Evolutionary conservation across 2,113 vertebrate species (phyloP), one percentile per base, ranked within the genome.

Genomic region (Vidua macroura): DNA sequence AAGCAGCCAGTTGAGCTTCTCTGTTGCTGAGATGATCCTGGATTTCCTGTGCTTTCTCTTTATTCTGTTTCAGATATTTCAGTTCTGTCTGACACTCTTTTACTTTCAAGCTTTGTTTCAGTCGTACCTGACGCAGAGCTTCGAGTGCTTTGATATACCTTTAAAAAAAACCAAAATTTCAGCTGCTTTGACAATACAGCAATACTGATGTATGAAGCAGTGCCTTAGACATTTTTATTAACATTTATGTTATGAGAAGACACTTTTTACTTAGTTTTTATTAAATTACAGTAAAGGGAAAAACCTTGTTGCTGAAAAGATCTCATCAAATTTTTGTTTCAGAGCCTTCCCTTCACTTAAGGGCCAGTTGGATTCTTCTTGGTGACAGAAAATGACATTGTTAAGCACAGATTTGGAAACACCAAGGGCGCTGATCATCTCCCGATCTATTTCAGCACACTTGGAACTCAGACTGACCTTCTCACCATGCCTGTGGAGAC

Each of bases 311-410:
- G 99, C 99, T 80, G 99, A 99, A 67, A 99, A 99, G 93, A 99
- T 99, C 73, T 99, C 99, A 98, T 99, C 99, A 95, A 99, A 99
- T 91, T 99, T 99, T 63, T 99, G 99, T 87, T 99, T 99, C 89
- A 99, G 98, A 68, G 99, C 98, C 93, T 98, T 99, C 73, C 99
- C 99, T 95, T 99, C 99, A 70, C 99, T 99, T 44, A 99, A 97
- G 0, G 99, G 99, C 99, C 99, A 99, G 97, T 99, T 99, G 37
- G 99, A 99, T 14, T 99, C 99, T 92, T 99, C 99, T 98, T 99
- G 99, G 94, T 99, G 99, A 93, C 99, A 99, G 97, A 99, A 99
- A 92, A 99, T 99, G 95, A 99, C 99, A 20, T 99, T 98, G 96
- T 98, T 99, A 56, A 99, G 97, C 74, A 99, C 99, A 3, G 99